phyloP scores from a whole-genome alignment of 2,797 vertebrate genomes.

The Luscinia luscinia region DNA sequence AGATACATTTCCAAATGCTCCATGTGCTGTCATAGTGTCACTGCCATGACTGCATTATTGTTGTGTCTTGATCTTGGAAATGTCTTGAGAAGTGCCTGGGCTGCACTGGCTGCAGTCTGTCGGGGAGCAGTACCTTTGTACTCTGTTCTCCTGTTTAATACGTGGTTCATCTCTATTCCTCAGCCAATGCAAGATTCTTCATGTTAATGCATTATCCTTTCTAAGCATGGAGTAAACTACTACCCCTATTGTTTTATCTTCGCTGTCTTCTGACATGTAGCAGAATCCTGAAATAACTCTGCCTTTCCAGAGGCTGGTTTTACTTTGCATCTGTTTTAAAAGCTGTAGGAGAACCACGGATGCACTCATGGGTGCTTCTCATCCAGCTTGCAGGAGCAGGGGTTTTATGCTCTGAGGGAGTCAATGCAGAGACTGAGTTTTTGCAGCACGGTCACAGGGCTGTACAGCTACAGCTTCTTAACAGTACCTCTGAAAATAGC shows the following conservation, averaged over 20 bases:
- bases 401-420: background rate
- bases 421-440: background rate
- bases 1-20: rapidly evolving
- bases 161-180: background rate
- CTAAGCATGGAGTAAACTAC: background rate
- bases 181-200: background rate
- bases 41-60: background rate
- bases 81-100: background rate
- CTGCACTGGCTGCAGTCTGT: background rate
- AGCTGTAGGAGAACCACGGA: background rate
- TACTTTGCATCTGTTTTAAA: background rate
- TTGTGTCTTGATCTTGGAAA: background rate
- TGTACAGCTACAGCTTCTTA: constrained; percentile 4
- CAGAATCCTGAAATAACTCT: background rate
- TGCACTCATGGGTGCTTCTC: background rate
- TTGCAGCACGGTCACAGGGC: background rate
- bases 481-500: constrained; percentile 51
- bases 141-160: background rate
- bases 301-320: background rate
- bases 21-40: rapidly evolving
- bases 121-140: background rate
- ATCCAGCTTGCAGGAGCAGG: background rate
- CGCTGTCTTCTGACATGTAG: background rate
- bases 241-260: background rate
- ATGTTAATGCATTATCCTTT: background rate